These are phyloP conservation scores for Drosophila bunnanda DNA, from an alignment of 2,888 invertebrate genomes.

Conservation along the genomic window DNA sequence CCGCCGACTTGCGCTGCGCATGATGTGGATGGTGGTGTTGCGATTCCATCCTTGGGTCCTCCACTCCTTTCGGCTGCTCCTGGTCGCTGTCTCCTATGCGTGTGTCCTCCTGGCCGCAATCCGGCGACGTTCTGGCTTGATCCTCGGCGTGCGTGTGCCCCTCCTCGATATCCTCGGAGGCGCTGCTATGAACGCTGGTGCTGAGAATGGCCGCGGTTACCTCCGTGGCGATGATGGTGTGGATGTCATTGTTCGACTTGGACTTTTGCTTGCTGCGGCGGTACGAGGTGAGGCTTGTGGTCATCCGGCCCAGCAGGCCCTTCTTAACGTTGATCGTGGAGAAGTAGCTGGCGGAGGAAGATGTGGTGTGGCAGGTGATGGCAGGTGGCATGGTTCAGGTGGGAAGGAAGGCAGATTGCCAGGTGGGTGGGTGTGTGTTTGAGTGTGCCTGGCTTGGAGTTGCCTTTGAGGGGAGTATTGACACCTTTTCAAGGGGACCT, in stretches of 20 bases:
- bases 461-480: background rate
- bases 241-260: conserved; percentile 83
- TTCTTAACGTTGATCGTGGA: conserved; percentile 84
- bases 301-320: conserved; percentile 84
- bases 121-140: conserved; percentile 27
- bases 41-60: conserved; percentile 66
- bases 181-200: conserved; percentile 39
- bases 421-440: conserved; percentile 26
- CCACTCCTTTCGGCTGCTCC: background rate
- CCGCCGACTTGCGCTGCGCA: conserved; percentile 41
- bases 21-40: conserved; percentile 33
- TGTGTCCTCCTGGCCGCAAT: background rate
- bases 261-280: conserved; percentile 83
- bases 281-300: conserved; percentile 84
- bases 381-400: background rate
- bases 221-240: conserved; percentile 76
- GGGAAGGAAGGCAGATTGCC: background rate
- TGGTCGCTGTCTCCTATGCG: background rate
- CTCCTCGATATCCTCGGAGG: conserved; percentile 31
- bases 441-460: conserved; percentile 14
- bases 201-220: conserved; percentile 65
- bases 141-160: conserved; percentile 8
- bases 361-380: conserved; percentile 4
- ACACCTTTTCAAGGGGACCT: background rate
- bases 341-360: conserved; percentile 78